Percentiles rank a stretch among this genome's conserved stretches.
Evolutionary conservation across 2,113 vertebrate species (phyloP).

Genomic region (Equus quagga): DNA sequence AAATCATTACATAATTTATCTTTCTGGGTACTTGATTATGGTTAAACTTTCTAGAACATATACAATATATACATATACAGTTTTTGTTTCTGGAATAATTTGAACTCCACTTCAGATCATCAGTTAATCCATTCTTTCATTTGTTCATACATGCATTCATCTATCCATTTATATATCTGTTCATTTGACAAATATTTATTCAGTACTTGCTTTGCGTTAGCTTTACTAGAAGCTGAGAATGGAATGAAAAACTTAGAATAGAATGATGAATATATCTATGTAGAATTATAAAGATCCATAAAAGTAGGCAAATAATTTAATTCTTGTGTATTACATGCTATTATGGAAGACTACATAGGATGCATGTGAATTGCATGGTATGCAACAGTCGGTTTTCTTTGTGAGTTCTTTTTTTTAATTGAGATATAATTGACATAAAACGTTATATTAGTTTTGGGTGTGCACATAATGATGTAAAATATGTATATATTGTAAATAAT

Average conservation of each 20-base stretch:
- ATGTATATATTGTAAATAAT: neutral
- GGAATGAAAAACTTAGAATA: neutral
- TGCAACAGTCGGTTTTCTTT: neutral
- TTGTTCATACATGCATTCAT: neutral
- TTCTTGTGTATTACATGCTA: neutral
- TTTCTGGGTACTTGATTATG: neutral
- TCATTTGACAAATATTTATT: neutral
- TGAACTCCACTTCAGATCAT: neutral
- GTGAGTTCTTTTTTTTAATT: neutral
- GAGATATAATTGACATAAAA: neutral
- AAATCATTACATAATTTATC: neutral
- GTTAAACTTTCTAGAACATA: neutral
- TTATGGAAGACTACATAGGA: neutral
- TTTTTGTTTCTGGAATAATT: neutral
- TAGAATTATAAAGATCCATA: neutral
- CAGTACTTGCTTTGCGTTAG: neutral
- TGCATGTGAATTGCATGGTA: neutral
- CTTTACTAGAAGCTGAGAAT: neutral
- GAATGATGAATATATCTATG: neutral
- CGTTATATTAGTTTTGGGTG: neutral
- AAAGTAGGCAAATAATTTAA: neutral
- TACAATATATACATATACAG: neutral
- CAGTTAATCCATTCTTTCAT: neutral
- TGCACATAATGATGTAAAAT: neutral
- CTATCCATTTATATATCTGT: neutral